A percentile compares a stretch with the other conserved stretches of the same genome.
Conservation (phyloP, 2,888 invertebrate genomes). For the Parnassius orleans region DNA sequence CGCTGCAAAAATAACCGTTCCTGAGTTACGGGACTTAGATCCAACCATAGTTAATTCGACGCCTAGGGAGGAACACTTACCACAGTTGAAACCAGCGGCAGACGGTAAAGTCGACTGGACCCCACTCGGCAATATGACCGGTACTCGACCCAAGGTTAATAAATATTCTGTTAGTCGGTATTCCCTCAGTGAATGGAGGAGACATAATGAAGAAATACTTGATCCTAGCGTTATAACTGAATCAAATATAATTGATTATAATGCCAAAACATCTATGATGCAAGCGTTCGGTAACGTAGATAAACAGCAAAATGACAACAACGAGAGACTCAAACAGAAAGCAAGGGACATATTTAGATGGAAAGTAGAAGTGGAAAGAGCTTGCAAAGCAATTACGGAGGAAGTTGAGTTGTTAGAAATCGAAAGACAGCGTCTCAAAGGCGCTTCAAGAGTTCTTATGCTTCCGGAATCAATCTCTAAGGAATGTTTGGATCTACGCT, state of each 20-base stretch:
- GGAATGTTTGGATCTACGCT: conserved; percentile 87
- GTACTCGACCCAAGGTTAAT: conserved; percentile 87
- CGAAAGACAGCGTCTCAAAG: conserved; percentile 84
- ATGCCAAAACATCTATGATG: conserved; percentile 83
- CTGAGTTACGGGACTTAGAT: conserved; percentile 29
- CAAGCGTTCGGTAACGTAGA: conserved; percentile 84
- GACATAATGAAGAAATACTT: conserved; percentile 78
- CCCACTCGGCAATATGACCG: conserved; percentile 85
- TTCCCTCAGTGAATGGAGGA: conserved; percentile 87
- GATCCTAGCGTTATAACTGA: conserved; percentile 74
- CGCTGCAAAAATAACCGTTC: conserved; percentile 30
- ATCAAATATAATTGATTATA: conserved; percentile 81
- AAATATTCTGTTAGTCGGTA: conserved; percentile 88
- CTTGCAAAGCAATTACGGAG: conserved; percentile 84
- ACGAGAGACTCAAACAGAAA: conserved; percentile 83
- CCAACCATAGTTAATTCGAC: conserved; percentile 32
- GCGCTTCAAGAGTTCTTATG: conserved; percentile 84
- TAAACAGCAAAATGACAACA: conserved; percentile 85
- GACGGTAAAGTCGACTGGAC: conserved; percentile 88
- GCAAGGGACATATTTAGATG: conserved; percentile 86
- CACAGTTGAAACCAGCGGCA: conserved; percentile 81
- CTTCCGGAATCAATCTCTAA: conserved; percentile 88
- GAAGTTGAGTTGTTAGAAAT: conserved; percentile 86
- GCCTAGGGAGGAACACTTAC: conserved; percentile 49
- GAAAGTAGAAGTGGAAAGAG: conserved; percentile 87